Conservation (phyloP, 1,140 invertebrate genomes). For the Chlorops oryzae region DNA sequence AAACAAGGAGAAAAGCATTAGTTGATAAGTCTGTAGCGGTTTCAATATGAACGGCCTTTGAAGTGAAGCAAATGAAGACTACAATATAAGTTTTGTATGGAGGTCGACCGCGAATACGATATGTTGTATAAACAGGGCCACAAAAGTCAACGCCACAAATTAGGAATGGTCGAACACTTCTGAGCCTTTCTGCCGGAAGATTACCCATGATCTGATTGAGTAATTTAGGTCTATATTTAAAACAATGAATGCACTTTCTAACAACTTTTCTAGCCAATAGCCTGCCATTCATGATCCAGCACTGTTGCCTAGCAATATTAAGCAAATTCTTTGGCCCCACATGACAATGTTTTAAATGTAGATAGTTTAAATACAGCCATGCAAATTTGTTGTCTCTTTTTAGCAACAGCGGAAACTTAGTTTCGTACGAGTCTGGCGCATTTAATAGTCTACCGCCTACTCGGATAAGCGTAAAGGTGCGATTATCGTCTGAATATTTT, state of each 20-base stretch:
- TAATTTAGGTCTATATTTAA: constrained; percentile 12
- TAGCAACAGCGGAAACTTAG: constrained; percentile 2
- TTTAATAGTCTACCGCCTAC: constrained; percentile 5
- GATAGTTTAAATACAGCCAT: constrained; percentile 1
- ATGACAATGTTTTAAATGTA: constrained; percentile 8
- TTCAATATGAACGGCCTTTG: constrained; percentile 32
- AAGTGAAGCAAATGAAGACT: constrained; percentile 6
- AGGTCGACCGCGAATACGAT: constrained; percentile 3
- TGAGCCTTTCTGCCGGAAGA: constrained; percentile 3
- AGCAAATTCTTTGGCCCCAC: constrained; percentile 6
- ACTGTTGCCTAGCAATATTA: not conserved
- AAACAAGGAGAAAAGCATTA: constrained; percentile 23
- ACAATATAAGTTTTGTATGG: constrained; percentile 16
- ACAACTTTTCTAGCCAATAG: constrained; percentile 12
- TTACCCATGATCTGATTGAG: constrained; percentile 13
- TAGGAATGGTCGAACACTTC: constrained; percentile 7
- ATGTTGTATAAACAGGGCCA: constrained; percentile 7
- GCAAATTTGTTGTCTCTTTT: not conserved
- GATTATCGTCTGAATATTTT: not conserved
- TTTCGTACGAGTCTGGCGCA: constrained; percentile 6
- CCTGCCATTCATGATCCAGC: too few species aligned
- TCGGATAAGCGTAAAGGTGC: not conserved
- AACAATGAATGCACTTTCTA: constrained; percentile 10
- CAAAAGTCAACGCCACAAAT: constrained; percentile 13
- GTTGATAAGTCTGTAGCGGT: constrained; percentile 24